phyloP scores from a whole-genome alignment of 2,113 vertebrate genomes.

The Hydrochoerus hydrochaeris region DNA sequence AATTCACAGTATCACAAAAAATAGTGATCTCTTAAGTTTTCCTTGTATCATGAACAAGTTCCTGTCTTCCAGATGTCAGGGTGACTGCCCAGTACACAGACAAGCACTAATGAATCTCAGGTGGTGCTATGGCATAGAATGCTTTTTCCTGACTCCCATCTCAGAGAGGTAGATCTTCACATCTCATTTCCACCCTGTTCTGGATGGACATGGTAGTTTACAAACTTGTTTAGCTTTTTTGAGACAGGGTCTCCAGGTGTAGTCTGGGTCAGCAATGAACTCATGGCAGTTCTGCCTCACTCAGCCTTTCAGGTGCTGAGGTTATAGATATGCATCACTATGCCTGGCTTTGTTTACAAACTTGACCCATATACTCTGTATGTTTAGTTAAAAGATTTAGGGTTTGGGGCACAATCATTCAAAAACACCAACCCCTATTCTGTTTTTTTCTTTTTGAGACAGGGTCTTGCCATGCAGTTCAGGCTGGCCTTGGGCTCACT shows the following conservation, averaged over 20 bases:
- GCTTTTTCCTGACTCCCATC: neutral
- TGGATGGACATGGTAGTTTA: neutral
- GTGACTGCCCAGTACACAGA: neutral
- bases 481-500: no score
- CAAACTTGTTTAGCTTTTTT: neutral
- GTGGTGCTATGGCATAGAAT: neutral
- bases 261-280: neutral
- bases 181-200: neutral
- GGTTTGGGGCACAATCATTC: neutral
- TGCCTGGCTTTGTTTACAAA: constrained; percentile 1
- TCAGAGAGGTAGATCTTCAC: neutral
- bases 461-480: no score
- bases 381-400: neutral
- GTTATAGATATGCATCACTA: neutral
- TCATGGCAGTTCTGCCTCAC: neutral
- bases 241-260: neutral
- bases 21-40: neutral
- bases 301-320: neutral
- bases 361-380: neutral
- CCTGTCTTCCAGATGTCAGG: neutral
- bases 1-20: neutral
- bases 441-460: no score
- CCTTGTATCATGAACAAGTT: neutral
- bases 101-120: neutral
- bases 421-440: neutral